phyloP scores from a whole-genome alignment of 2,113 vertebrate genomes.

The Oostethus manadensis region DNA sequence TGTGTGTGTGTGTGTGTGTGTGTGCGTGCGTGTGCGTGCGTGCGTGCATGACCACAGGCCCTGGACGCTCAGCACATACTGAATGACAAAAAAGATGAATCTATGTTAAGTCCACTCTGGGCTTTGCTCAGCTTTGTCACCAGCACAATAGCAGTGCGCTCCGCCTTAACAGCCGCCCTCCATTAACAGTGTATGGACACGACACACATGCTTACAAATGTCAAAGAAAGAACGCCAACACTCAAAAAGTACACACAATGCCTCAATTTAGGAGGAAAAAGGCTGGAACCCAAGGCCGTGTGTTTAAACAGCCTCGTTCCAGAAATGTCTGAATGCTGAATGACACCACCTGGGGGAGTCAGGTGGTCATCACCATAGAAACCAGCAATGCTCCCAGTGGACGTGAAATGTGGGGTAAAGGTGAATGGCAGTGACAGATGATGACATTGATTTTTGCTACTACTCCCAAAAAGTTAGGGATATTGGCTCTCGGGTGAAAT shows the following conservation, averaged over 20 bases:
- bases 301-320: slow-evolving; percentile 56
- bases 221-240: background rate
- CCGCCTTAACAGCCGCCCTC: background rate
- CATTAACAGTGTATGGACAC: background rate
- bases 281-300: slow-evolving; percentile 1
- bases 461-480: too few species aligned
- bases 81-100: too few species aligned
- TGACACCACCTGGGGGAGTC: slow-evolving; percentile 67
- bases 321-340: slow-evolving; percentile 69
- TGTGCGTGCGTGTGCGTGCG: too few species aligned
- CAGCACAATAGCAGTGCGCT: background rate
- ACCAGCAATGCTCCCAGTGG: slow-evolving; percentile 48
- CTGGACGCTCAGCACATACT: too few species aligned
- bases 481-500: too few species aligned
- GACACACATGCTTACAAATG: background rate
- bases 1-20: too few species aligned
- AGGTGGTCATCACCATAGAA: slow-evolving; percentile 64
- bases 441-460: too few species aligned
- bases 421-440: slow-evolving; percentile 27
- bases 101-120: background rate
- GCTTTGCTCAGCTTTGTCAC: slow-evolving; percentile 1
- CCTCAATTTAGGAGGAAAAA: slow-evolving; percentile 2
- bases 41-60: too few species aligned
- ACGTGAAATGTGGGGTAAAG: slow-evolving; percentile 58
- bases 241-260: slow-evolving; percentile 2